Conservation (phyloP, 2,888 invertebrate genomes). For the Acrobasis suavella region DNA sequence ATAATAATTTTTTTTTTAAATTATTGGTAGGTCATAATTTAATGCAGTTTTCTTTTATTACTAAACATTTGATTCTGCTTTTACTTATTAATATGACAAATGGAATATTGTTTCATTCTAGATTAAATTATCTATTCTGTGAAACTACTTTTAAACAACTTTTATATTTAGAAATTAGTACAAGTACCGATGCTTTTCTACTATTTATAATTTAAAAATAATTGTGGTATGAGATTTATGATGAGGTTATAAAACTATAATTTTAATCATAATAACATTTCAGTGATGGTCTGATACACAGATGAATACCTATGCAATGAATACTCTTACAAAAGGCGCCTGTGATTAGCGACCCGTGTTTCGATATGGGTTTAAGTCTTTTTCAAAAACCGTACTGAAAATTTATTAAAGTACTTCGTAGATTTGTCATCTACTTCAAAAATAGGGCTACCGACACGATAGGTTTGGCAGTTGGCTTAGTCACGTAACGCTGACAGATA, state of each 20-base stretch:
- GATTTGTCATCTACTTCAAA: no score
- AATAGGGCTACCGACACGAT: no score
- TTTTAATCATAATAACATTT: no score
- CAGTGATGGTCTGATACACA: no score
- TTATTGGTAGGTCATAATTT: slow-evolving; percentile 82
- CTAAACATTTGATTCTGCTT: slow-evolving; percentile 78
- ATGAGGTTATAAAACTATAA: slow-evolving; percentile 19
- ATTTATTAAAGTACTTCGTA: no score
- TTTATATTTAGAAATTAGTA: slow-evolving; percentile 79
- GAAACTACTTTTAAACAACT: slow-evolving; percentile 80
- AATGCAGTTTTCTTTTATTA: slow-evolving; percentile 78
- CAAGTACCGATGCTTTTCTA: slow-evolving; percentile 61
- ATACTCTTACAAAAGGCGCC: no score
- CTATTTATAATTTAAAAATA: slow-evolving; percentile 53
- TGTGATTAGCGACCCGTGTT: no score
- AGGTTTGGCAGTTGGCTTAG: no score
- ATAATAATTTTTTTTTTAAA: slow-evolving; percentile 64
- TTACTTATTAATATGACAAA: slow-evolving; percentile 81
- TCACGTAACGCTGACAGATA: no score
- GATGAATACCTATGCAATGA: no score
- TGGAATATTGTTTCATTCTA: slow-evolving; percentile 82
- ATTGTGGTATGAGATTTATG: slow-evolving; percentile 24
- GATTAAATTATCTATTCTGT: slow-evolving; percentile 77
- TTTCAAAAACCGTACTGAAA: no score
- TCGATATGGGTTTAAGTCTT: no score